phyloP scores from a whole-genome alignment of 2,888 invertebrate species.

The Polia nebulosa region DNA sequence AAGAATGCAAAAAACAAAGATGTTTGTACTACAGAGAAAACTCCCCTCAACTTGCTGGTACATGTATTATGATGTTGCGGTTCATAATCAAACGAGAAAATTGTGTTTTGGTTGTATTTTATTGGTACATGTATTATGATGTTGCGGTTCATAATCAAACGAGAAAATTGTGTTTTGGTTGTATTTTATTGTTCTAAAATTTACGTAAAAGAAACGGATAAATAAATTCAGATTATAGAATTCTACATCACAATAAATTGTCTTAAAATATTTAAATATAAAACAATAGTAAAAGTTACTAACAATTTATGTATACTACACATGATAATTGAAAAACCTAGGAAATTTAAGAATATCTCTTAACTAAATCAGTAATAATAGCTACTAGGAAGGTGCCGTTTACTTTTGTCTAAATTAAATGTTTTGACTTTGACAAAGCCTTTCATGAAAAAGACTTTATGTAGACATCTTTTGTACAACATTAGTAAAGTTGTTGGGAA shows the following conservation, averaged over 20 bases:
- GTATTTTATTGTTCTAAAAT: constrained; percentile 76
- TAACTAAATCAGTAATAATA: constrained; percentile 72
- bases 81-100: constrained; percentile 59
- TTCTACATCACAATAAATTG: constrained; percentile 76
- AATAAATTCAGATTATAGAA: constrained; percentile 70
- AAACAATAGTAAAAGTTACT: constrained; percentile 70
- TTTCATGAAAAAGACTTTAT: constrained; percentile 66
- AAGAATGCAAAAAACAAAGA: too few species aligned
- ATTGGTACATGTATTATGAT: too few species aligned
- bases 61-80: not conserved
- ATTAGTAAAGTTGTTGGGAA: constrained; percentile 67
- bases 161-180: constrained; percentile 64
- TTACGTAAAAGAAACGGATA: constrained; percentile 78
- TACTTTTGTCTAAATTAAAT: constrained; percentile 66
- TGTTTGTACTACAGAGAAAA: too few species aligned
- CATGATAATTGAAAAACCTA: constrained; percentile 54
- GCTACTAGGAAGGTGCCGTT: constrained; percentile 78
- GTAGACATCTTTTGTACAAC: constrained; percentile 68
- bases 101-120: constrained; percentile 70
- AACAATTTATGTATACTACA: constrained; percentile 68
- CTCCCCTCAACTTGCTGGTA: constrained; percentile 18
- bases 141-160: too few species aligned
- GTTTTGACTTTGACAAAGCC: constrained; percentile 70
- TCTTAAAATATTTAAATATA: constrained; percentile 68
- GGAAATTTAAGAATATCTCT: constrained; percentile 63